Base-by-base conservation (phyloP, 2,888 invertebrate genomes). In the Standfussiana lucernea region DNA sequence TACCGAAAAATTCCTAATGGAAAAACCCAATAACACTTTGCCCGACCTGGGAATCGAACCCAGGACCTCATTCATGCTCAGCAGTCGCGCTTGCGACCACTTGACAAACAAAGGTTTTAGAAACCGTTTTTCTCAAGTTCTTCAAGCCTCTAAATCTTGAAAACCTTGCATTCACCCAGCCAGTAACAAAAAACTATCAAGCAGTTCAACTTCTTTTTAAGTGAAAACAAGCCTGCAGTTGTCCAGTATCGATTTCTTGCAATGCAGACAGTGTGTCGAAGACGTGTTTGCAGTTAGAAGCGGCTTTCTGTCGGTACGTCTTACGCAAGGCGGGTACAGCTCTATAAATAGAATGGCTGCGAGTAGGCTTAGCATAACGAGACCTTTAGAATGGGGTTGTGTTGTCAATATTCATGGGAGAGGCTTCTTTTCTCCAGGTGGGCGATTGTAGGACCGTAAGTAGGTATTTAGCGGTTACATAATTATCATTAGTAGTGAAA, bases 261-360 rank as follows among this genome's bases (percentile, higher is more conserved):
- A 61, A 85, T 82, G 84, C 82, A 85, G 84, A 84, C 85, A 74
- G 85, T 79, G 85, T 82, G 84, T 66, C 79, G 79, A 24, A 75
- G 79, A 87, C 86, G 87, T 86, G 86, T 86, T 85, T 73, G 80
- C 56, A 66, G 73, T 86, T 70, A 75, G 80, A 85, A 85, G 70
- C 82, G 79, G 77, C 87, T 86, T 86, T 87, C 86, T 85, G 87
- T 64, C 61, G 35, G 72, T 73, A 61, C 35, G 61, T 75, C 86
- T 87, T 87, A 87, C 83, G 87, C 86, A 87, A 87, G 81, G 53
- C 42, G 47, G 42, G 79, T 75, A 59, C 75, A 42, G 56, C 15
- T 68, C 77, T 87, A 87, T 81, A 82, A 87, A 86, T 86, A 86
- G 86, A 74, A 40, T 18, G 28, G 53, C 79, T n/a, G n/a, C 62